phyloP scores from a whole-genome alignment of 2,797 vertebrate genomes.

The Lates japonicus region DNA sequence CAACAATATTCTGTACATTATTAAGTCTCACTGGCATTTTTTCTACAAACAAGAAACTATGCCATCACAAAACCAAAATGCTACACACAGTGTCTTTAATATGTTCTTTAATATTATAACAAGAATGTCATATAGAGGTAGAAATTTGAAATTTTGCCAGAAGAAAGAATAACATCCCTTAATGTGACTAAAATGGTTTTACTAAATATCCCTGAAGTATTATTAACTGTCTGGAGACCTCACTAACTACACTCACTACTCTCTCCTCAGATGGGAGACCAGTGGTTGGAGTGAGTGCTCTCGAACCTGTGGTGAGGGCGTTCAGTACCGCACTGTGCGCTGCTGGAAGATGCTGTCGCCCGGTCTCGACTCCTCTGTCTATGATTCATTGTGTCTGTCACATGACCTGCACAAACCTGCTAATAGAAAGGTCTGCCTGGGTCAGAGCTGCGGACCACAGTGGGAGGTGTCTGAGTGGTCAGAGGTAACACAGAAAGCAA shows the following conservation, averaged over 20 bases:
- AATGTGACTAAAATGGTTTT: neutral
- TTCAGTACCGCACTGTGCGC: conserved; percentile 91
- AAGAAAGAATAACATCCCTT: neutral
- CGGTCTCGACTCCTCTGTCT: conserved; percentile 93
- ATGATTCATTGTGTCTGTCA: conserved; percentile 89
- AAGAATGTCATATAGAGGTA: neutral
- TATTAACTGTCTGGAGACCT: neutral
- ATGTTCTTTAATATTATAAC: neutral
- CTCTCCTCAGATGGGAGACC: conserved; percentile 90
- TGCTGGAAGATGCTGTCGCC: conserved; percentile 95
- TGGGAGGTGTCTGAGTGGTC: conserved; percentile 92
- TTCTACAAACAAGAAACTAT: neutral
- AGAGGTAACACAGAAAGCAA: conserved; percentile 79
- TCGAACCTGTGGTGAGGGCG: conserved; percentile 89
- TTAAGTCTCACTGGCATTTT: neutral
- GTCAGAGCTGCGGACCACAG: conserved; percentile 92
- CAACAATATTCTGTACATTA: neutral
- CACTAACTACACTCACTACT: neutral
- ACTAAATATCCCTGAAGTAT: neutral
- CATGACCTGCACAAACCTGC: conserved; percentile 89
- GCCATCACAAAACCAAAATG: too few relatives aligned
- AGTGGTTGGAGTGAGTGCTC: conserved; percentile 93
- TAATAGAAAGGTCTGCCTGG: conserved; percentile 89
- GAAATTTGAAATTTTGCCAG: neutral
- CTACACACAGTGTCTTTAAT: neutral